A percentile compares a stretch with the other conserved stretches of the same genome.
phyloP scores from a whole-genome alignment of 2,113 vertebrate genomes.

The Xiphophorus maculatus region DNA sequence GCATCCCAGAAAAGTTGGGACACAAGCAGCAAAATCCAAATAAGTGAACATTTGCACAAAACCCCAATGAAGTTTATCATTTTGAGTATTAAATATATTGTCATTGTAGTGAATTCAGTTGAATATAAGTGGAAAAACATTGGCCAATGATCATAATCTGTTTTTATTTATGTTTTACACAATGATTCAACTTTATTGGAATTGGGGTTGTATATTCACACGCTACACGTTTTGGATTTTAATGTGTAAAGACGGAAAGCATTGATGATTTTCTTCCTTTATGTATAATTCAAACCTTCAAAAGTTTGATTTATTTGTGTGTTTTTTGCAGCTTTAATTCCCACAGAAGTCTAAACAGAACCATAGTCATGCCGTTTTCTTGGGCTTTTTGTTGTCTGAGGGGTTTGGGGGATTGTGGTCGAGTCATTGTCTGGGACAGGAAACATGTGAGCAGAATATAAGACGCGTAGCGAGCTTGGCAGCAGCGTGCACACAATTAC shows the following conservation, averaged over 20 bases:
- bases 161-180: too few species aligned
- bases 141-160: too few species aligned
- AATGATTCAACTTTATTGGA: too few species aligned
- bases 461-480: constrained; percentile 52
- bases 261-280: background rate
- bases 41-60: too few species aligned
- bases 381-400: background rate
- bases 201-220: too few species aligned
- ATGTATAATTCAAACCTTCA: background rate
- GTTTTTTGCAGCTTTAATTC: background rate
- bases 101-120: too few species aligned
- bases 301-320: background rate
- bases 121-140: too few species aligned
- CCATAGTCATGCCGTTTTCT: constrained; percentile 14
- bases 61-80: too few species aligned
- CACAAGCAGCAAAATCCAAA: too few species aligned
- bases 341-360: constrained; percentile 5
- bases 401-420: constrained; percentile 21
- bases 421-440: constrained; percentile 51
- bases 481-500: constrained; percentile 23
- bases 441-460: constrained; percentile 61
- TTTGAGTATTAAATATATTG: too few species aligned
- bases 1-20: too few species aligned
- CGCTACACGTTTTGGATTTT: too few species aligned
- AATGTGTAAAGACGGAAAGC: background rate